Evolutionary conservation across 2,888 invertebrate species (phyloP), one percentile per base, ranked within the genome.

Genomic region (Mimas tiliae): DNA sequence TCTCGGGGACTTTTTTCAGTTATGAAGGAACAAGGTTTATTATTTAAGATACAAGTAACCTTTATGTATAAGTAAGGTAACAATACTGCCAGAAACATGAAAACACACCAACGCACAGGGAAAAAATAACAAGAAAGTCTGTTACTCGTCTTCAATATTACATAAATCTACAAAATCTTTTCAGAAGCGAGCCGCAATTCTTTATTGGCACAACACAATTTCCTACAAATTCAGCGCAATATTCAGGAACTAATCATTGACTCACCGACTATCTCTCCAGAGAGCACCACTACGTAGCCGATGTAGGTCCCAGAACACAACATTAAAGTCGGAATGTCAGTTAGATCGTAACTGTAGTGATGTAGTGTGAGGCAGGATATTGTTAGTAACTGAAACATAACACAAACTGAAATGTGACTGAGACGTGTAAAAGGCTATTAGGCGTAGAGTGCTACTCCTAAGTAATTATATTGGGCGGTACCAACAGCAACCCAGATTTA

Each of bases 241-340:
- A 33, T 52, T 14, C 3, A 38, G 6, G 4, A 33, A 8, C 6
- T 55, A 7, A 16, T 48, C 48, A 50, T 50, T 19, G 19, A 19
- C 38, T 58, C 34, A 91, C 93, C 93, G 19, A 93, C 79, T 38
- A 93, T 89, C 78, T 93, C 91, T 70, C 93, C 93, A 0, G 93
- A 89, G 67, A 93, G 86, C 0, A 93, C 87, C 8, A 93, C 78
- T n/a, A 89, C 82, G 72, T 83, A 93, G 7, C 91, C 93, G 21
- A 91, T 81, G 72, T 89, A 93, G 0, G 93, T 93, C 50, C 93
- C 93, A 0, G 93, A 90, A 70, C 93, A 93, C 3, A 93, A 75
- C 87, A 93, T 89, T n/a, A 93, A 71, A 8, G 91, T 89, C 0
- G 89, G 82, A 45, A 92, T 70, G 65, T 93, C 93, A 62, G 92